phyloP scores from a whole-genome alignment of 2,888 invertebrate genomes.

The Pilophorus perplexus region DNA sequence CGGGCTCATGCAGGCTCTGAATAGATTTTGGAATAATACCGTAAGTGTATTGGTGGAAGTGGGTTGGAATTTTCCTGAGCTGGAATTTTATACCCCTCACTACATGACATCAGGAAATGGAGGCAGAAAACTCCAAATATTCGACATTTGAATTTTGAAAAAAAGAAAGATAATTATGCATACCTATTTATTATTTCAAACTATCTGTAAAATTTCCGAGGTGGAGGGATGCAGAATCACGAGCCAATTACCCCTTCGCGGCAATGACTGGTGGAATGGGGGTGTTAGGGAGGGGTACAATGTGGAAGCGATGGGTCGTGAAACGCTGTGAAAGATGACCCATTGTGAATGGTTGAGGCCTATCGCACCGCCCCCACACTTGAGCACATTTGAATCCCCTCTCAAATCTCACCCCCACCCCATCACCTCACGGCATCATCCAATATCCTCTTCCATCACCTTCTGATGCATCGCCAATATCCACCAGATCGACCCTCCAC shows the following conservation, averaged over 20 bases:
- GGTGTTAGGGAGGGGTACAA: slow-evolving; percentile 10
- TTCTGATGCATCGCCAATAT: not conserved
- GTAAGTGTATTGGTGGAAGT: too few species aligned
- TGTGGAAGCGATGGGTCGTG: slow-evolving; percentile 38
- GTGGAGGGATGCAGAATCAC: slow-evolving; percentile 26
- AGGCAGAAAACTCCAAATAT: too few species aligned
- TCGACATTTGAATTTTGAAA: too few species aligned
- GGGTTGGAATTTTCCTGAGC: too few species aligned
- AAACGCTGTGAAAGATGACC: slow-evolving; percentile 39
- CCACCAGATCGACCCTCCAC: not conserved
- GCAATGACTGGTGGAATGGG: not conserved
- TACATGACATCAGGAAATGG: too few species aligned
- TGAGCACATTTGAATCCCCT: slow-evolving; percentile 39
- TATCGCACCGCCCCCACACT: slow-evolving; percentile 40
- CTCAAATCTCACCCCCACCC: not conserved
- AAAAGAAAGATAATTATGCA: too few species aligned
- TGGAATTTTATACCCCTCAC: too few species aligned
- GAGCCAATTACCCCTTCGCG: slow-evolving; percentile 30
- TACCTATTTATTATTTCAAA: too few species aligned
- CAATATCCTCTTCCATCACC: not conserved
- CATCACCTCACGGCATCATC: too few species aligned
- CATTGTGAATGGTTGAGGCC: slow-evolving; percentile 34
- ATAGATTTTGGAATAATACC: too few species aligned
- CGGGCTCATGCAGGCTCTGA: too few species aligned
- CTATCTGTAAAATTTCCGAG: slow-evolving; percentile 34